Evolutionary conservation across 2,888 invertebrate genomes (phyloP).

Genomic region (Rhagium mordax): DNA sequence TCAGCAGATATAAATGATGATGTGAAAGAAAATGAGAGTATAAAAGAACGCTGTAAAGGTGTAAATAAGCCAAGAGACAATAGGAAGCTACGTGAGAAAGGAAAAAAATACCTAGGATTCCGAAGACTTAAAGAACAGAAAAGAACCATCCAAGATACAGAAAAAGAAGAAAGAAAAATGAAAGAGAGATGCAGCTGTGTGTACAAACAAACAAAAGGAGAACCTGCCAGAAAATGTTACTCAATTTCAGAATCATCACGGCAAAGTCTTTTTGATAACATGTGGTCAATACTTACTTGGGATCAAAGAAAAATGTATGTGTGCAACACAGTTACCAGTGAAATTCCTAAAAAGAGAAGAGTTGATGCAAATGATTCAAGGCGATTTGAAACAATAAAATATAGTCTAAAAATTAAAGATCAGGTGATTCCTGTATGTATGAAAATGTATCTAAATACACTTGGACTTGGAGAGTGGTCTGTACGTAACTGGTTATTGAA

Average conservation of each 20-base stretch:
- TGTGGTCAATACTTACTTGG: background rate
- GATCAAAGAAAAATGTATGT: slow-evolving; percentile 7
- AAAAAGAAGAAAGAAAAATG: too few species aligned
- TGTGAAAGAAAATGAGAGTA: too few species aligned
- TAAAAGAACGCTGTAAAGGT: too few species aligned
- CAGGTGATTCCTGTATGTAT: slow-evolving; percentile 21
- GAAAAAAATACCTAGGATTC: too few species aligned
- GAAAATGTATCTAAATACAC: slow-evolving; percentile 20
- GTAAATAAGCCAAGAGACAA: too few species aligned
- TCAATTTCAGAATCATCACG: background rate
- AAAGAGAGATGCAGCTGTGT: too few species aligned
- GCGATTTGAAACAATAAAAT: background rate
- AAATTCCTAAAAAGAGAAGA: slow-evolving; percentile 5
- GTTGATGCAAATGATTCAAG: background rate
- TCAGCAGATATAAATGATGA: too few species aligned
- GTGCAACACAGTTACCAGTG: background rate
- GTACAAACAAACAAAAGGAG: too few species aligned
- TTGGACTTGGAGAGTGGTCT: slow-evolving; percentile 21
- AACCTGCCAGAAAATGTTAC: background rate
- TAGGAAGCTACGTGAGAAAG: too few species aligned
- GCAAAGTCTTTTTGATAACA: background rate
- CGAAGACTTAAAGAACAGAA: too few species aligned
- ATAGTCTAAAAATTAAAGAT: slow-evolving; percentile 11
- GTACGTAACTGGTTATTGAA: background rate
- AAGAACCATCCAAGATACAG: too few species aligned